Percentiles rank a stretch among this genome's conserved stretches.
phyloP scores from a whole-genome alignment of 1,140 invertebrate genomes.

The Heliconius congener region DNA sequence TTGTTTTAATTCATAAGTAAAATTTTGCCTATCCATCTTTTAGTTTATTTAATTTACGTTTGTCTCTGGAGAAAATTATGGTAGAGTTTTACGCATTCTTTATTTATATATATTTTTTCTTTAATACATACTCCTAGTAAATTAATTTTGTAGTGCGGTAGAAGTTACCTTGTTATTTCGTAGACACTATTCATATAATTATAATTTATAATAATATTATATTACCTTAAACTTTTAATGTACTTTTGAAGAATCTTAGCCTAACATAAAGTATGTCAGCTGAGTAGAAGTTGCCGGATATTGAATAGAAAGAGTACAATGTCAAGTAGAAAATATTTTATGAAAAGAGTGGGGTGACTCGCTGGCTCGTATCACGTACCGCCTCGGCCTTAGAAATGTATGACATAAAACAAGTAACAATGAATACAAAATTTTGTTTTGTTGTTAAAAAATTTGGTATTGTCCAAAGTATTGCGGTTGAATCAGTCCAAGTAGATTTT shows the following conservation, averaged over 20 bases:
- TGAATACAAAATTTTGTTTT: not conserved
- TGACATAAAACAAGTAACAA: slow-evolving; percentile 21
- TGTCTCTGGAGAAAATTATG: not conserved
- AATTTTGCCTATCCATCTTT: not conserved
- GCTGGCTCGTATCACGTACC: slow-evolving; percentile 26
- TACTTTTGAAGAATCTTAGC: not conserved
- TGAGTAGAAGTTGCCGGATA: slow-evolving; percentile 35
- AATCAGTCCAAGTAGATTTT: no score
- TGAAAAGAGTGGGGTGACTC: slow-evolving; percentile 33
- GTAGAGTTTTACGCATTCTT: not conserved
- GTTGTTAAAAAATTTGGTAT: not conserved
- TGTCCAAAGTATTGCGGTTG: no score
- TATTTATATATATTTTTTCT: no score
- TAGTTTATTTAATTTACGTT: not conserved
- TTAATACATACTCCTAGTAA: no score
- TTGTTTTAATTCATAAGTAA: not conserved
- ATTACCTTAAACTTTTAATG: not conserved
- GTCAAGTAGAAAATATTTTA: slow-evolving; percentile 41
- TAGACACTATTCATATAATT: no score
- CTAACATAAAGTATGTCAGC: slow-evolving; percentile 13
- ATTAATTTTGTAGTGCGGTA: not conserved
- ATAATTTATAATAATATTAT: not conserved
- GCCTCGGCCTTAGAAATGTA: slow-evolving; percentile 24
- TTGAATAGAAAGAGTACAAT: slow-evolving; percentile 39
- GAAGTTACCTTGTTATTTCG: not conserved